Percentiles rank a stretch among this genome's conserved stretches.
phyloP scores from a whole-genome alignment of 2,797 vertebrate species.

The Podargus strigoides region DNA sequence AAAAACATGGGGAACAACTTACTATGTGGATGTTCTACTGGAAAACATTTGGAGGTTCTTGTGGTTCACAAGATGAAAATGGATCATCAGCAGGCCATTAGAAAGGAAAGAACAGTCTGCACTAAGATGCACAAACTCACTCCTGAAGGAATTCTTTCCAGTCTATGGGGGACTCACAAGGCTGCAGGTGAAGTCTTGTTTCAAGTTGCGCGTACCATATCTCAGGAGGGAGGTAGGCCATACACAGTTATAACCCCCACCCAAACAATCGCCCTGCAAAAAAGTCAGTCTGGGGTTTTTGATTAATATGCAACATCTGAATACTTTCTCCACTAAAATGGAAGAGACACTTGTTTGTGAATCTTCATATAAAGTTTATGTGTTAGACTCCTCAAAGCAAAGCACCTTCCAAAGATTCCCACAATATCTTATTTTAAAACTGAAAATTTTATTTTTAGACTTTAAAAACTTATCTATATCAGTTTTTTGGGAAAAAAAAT shows the following conservation, averaged over 20 bases:
- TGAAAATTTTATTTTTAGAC: not conserved
- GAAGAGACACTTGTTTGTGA: not conserved
- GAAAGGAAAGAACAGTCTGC: not conserved
- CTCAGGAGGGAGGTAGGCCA: not conserved
- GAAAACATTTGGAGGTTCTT: not conserved
- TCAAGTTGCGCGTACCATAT: not conserved
- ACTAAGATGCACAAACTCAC: not conserved
- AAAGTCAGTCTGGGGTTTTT: not conserved
- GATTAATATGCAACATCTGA: not conserved
- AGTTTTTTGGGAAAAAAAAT: not conserved
- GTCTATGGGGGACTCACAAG: not conserved
- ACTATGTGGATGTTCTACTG: rapidly evolving
- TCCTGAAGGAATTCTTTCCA: not conserved
- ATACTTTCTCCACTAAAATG: not conserved
- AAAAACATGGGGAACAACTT: not conserved
- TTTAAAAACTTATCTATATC: not conserved
- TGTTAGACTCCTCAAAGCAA: not conserved
- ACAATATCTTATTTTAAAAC: not conserved
- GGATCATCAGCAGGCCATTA: not conserved
- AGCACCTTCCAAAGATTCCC: not conserved
- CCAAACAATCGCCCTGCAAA: not conserved
- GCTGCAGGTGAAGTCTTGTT: not conserved
- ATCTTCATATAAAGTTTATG: not conserved
- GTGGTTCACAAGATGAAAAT: not conserved
- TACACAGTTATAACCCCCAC: not conserved